phyloP scores from a whole-genome alignment of 2,797 vertebrate species.

The Florisuga fusca region DNA sequence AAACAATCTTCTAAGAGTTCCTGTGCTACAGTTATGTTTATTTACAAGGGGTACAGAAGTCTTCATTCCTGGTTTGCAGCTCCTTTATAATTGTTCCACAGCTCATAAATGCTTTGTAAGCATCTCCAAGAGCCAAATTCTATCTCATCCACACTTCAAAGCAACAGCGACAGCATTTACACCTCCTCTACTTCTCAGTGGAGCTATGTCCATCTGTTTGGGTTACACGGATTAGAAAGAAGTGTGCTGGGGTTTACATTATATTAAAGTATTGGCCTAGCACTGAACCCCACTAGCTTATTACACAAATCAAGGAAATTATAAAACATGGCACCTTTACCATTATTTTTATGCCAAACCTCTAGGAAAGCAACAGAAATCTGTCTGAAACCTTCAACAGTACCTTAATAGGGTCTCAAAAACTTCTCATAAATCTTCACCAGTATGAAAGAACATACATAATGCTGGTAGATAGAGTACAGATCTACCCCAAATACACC shows the following conservation, averaged over 20 bases:
- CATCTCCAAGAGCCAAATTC: not conserved
- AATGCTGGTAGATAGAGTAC: not conserved
- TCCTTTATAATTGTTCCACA: not conserved
- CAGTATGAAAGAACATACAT: not conserved
- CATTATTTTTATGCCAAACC: not conserved
- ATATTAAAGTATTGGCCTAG: not conserved
- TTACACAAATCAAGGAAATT: not conserved
- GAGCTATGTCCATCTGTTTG: not conserved
- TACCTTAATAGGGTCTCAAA: not conserved
- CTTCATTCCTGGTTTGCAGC: not conserved
- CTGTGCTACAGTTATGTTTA: not conserved
- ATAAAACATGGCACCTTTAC: not conserved
- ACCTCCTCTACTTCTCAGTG: accelerated
- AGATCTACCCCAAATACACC: not conserved
- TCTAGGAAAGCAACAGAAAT: not conserved
- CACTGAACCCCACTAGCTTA: not conserved
- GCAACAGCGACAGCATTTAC: not conserved
- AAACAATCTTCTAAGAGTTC: not conserved
- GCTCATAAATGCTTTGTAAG: not conserved
- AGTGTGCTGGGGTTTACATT: not conserved
- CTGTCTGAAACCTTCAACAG: not conserved
- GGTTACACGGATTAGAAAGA: not conserved
- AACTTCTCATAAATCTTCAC: not conserved
- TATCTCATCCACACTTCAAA: not conserved
- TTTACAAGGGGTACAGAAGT: not conserved